A percentile compares a stretch with the other conserved stretches of the same genome.
phyloP scores from a whole-genome alignment of 2,888 invertebrate genomes.

The Agonopterix alstromeriana region DNA sequence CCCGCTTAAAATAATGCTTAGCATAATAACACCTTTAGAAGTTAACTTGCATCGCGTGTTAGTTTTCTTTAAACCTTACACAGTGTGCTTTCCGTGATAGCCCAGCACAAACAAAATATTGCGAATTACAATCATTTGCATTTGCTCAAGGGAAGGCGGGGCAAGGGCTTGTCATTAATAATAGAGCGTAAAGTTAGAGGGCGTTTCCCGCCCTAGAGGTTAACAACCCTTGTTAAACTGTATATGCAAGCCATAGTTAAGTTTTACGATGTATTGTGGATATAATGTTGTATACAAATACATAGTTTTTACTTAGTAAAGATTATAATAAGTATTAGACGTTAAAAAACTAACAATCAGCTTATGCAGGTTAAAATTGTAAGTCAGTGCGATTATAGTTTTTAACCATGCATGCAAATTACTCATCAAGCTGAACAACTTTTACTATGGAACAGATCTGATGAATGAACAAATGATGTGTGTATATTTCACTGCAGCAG shows the following conservation, averaged over 20 bases:
- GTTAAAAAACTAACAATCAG: too few relatives aligned
- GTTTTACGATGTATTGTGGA: conserved; percentile 21
- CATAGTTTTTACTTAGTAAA: too few relatives aligned
- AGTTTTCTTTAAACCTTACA: conserved; percentile 6
- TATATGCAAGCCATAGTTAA: conserved; percentile 37
- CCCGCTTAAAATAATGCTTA: conserved; percentile 7
- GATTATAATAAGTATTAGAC: too few relatives aligned
- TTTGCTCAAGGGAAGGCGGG: conserved; percentile 54
- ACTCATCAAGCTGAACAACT: too few relatives aligned
- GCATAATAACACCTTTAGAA: conserved; percentile 19
- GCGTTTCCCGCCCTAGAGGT: conserved; percentile 62
- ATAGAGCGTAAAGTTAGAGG: conserved; percentile 66
- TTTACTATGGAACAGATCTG: too few relatives aligned
- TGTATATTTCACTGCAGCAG: too few relatives aligned
- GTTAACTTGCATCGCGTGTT: conserved; percentile 26
- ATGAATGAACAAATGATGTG: too few relatives aligned
- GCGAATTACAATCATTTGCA: conserved; percentile 67
- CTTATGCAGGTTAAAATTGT: too few relatives aligned
- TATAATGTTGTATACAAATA: too few relatives aligned
- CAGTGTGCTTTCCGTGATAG: conserved; percentile 36
- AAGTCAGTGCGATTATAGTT: too few relatives aligned
- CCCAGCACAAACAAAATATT: conserved; percentile 53
- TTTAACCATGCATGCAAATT: too few relatives aligned
- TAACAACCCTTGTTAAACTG: conserved; percentile 65
- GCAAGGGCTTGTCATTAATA: conserved; percentile 69